These are phyloP conservation scores for Anas platyrhynchos DNA, from an alignment of 2,113 vertebrate genomes.

Conservation along the genomic window DNA sequence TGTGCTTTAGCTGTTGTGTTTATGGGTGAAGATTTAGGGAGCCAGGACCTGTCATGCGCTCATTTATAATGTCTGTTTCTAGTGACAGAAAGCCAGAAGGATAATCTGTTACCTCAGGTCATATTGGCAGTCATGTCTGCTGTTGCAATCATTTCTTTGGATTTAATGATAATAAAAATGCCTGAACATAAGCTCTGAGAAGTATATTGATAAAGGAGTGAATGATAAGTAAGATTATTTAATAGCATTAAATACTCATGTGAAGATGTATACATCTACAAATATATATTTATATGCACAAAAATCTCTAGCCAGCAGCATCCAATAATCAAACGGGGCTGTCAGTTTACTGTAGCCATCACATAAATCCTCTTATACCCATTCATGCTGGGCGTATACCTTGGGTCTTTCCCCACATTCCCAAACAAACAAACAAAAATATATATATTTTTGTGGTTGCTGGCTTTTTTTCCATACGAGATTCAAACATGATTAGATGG, in stretches of 20 bases:
- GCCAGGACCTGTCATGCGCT: not conserved
- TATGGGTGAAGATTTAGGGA: not conserved
- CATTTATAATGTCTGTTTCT: not conserved
- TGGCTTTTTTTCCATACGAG: not conserved
- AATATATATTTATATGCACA: too few species aligned
- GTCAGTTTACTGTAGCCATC: not conserved
- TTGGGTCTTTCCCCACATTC: not conserved
- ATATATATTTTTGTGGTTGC: not conserved
- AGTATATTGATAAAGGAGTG: not conserved
- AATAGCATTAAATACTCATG: not conserved
- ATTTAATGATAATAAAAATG: constrained; percentile 18
- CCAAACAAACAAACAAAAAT: not conserved
- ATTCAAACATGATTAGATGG: constrained; percentile 3
- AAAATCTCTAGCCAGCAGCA: not conserved
- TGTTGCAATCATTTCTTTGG: not conserved
- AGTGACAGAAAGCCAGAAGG: constrained; percentile 3
- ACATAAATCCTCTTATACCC: not conserved
- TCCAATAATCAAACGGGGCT: not conserved
- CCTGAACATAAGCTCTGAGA: not conserved
- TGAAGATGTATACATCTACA: not conserved
- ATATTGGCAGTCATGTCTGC: not conserved
- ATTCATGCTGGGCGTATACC: not conserved
- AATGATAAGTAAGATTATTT: not conserved
- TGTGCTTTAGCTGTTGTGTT: not conserved
- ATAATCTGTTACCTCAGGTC: not conserved